Conservation (phyloP, 2,888 invertebrate species). For the Listrodromus nycthemerus region DNA sequence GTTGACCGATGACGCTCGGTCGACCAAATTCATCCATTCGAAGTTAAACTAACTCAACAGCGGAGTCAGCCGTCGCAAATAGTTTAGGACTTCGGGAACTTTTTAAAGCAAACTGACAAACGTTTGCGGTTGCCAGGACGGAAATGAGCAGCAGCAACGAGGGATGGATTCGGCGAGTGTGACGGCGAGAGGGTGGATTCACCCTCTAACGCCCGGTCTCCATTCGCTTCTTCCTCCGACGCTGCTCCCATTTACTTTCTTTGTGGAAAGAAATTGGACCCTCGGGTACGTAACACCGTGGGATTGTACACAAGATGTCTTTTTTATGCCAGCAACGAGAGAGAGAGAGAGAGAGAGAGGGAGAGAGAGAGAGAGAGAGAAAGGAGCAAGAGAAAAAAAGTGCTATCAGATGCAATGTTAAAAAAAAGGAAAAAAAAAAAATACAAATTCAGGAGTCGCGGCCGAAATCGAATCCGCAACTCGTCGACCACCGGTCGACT, state of each 20-base stretch:
- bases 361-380: too few species aligned
- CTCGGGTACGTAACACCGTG: background rate
- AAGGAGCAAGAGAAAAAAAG: background rate
- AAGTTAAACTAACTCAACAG: background rate
- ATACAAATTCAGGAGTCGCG: background rate
- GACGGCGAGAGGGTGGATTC: background rate
- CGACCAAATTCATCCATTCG: background rate
- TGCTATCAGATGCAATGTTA: background rate
- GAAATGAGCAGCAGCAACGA: background rate
- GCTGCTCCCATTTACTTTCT: background rate
- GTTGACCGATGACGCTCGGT: background rate
- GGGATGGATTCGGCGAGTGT: background rate
- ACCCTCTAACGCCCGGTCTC: background rate
- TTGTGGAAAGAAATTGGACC: background rate
- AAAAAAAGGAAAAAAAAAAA: background rate
- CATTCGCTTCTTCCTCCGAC: too few species aligned
- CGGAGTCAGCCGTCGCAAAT: background rate
- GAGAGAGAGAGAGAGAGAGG: too few species aligned
- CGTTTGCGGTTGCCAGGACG: background rate
- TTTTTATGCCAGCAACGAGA: background rate
- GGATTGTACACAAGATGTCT: background rate
- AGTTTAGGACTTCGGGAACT: background rate
- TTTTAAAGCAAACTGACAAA: background rate
- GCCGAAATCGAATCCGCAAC: background rate
- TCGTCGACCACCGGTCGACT: background rate